Base-by-base conservation (phyloP, 2,888 invertebrate genomes). In the Euzetes globulus region DNA sequence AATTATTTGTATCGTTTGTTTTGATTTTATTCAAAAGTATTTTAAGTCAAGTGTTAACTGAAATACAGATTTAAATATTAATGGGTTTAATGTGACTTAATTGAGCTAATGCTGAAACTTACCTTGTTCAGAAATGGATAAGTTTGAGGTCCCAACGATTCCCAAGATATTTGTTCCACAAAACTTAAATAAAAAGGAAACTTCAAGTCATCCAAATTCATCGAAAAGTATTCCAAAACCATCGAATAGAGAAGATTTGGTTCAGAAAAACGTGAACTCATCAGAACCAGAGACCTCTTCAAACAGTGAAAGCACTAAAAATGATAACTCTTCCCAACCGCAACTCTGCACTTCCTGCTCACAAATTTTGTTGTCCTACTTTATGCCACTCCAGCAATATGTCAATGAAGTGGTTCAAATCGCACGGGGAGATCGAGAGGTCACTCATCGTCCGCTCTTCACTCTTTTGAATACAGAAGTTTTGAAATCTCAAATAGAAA, bases 271-370 rank as follows among this genome's bases (percentile, higher is more conserved):
- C 1, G 63, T 11, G 0, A 41, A 65, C 19, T 19, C n/a, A 6
- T 37, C 63, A 9, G 11, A n/a, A 33, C 6, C 33, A 1, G 13
- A 33, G 17, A 25, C 25, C 11, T 22, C n/a, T n/a, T n/a, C n/a
- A n/a, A n/a, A 58, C 1, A 58, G 13, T 0, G 58, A 58, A 9
- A 7, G 3, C 17, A 29, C 63, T 17, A 37, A 41, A 22, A 29
- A 1, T 9, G 33, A 60, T 68, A 1, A 45, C 45, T 9, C 70
- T 0, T 33, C 50, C 9, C 63, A 63, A 25, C n/a, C n/a, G n/a
- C 22, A 75, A 29, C 73, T 75, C 0, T 75, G 75, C 58, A 37
- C 63, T 9, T 75, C 75, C 6, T 75, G 75, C 65, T 75, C 75
- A 6, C 63, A 72, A 22, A 75, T 73, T 29, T 19, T 75, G 29